These are phyloP conservation scores for Cataglyphis albicans DNA, from an alignment of 2,888 invertebrate species.

Conservation along the genomic window DNA sequence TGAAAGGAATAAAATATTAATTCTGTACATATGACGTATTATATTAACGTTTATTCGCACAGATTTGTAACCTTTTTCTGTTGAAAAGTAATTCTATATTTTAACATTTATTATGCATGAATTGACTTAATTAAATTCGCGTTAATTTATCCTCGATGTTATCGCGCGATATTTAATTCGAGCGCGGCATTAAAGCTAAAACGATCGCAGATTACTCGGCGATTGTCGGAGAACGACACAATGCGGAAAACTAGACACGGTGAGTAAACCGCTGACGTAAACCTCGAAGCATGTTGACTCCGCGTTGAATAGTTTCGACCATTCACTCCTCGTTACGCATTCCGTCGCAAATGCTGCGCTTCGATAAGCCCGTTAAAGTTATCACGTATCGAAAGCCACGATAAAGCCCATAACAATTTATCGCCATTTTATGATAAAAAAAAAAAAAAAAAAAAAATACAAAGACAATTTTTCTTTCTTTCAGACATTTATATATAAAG, in stretches of 20 bases:
- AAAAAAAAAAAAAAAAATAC: neutral
- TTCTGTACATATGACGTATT: neutral
- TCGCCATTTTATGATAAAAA: neutral
- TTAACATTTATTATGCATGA: neutral
- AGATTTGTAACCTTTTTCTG: too few species aligned
- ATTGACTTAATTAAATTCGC: constrained; percentile 15
- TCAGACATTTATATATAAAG: neutral
- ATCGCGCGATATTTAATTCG: constrained; percentile 24
- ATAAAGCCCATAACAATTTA: neutral
- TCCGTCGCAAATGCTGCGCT: constrained; percentile 22
- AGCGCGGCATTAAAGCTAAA: constrained; percentile 20
- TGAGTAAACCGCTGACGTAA: constrained; percentile 60
- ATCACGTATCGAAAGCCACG: neutral
- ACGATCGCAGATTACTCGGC: constrained; percentile 41
- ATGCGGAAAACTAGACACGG: constrained; percentile 55
- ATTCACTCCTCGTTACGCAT: constrained; percentile 55
- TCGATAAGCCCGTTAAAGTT: constrained; percentile 24
- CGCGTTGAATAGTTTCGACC: constrained; percentile 56
- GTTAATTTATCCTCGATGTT: constrained; percentile 8
- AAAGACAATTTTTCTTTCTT: neutral
- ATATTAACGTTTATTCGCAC: neutral
- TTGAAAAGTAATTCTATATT: neutral
- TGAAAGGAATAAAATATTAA: neutral
- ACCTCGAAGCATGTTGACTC: constrained; percentile 58
- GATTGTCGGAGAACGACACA: constrained; percentile 50